Evolutionary conservation across 2,888 invertebrate species (phyloP).

Genomic region (Agonopterix heracliana): DNA sequence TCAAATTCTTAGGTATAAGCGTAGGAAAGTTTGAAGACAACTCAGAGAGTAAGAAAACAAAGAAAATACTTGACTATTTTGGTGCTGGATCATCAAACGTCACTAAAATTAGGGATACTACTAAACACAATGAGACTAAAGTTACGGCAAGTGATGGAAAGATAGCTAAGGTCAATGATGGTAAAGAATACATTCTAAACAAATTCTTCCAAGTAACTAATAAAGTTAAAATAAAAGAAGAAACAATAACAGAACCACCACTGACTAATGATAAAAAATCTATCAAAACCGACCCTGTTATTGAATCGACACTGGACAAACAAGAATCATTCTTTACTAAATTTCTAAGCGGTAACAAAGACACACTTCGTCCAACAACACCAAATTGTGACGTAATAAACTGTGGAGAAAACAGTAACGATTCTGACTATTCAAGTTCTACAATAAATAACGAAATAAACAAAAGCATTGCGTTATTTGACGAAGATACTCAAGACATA

Average conservation of each 20-base stretch:
- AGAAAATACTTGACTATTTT: conserved; percentile 77
- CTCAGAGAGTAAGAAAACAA: conserved; percentile 67
- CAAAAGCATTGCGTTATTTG: conserved; percentile 61
- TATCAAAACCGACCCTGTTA: conserved; percentile 10
- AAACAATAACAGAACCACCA: background rate
- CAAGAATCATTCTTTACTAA: conserved; percentile 70
- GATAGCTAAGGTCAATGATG: conserved; percentile 20
- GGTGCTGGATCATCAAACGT: conserved; percentile 52
- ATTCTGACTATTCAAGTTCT: conserved; percentile 57
- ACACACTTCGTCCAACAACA: conserved; percentile 26
- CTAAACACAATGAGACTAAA: conserved; percentile 19
- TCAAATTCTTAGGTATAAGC: conserved; percentile 85
- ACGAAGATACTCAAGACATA: conserved; percentile 49
- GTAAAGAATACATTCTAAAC: conserved; percentile 46
- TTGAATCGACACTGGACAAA: conserved; percentile 44
- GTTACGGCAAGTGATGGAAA: conserved; percentile 18
- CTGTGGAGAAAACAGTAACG: conserved; percentile 55
- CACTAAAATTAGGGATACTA: conserved; percentile 19
- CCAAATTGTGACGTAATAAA: conserved; percentile 41
- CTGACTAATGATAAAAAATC: conserved; percentile 2
- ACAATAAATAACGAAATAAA: conserved; percentile 69
- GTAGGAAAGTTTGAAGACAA: conserved; percentile 85
- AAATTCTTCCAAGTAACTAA: conserved; percentile 38
- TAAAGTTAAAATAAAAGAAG: conserved; percentile 22
- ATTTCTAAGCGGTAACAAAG: conserved; percentile 35